A percentile compares a stretch with the other conserved stretches of the same genome.
Conservation (phyloP, 2,888 invertebrate genomes). For the Catotricha subobsoleta region DNA sequence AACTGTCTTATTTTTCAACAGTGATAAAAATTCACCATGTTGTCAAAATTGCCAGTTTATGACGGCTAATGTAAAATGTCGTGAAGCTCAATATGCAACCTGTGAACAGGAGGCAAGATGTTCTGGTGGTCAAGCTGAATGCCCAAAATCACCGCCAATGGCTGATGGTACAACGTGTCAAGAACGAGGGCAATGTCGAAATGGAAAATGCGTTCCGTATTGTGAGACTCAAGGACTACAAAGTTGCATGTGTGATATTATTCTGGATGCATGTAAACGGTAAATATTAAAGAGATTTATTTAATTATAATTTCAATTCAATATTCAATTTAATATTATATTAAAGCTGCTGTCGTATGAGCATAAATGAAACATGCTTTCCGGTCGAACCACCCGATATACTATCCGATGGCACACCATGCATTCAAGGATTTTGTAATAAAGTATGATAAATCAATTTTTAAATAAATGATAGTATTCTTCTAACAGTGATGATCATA, state of each 20-base stretch:
- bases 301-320: not conserved
- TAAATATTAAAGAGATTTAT: slow-evolving; percentile 10
- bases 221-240: slow-evolving; percentile 85
- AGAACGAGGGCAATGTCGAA: slow-evolving; percentile 76
- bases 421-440: slow-evolving; percentile 92
- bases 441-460: slow-evolving; percentile 37
- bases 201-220: slow-evolving; percentile 84
- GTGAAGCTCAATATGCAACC: slow-evolving; percentile 77
- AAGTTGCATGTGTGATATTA: slow-evolving; percentile 93
- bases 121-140: slow-evolving; percentile 63
- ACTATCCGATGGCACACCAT: slow-evolving; percentile 83
- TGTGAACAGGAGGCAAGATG: slow-evolving; percentile 84
- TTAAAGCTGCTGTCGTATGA: slow-evolving; percentile 64
- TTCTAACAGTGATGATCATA: too few relatives aligned
- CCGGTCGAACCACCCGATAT: slow-evolving; percentile 79
- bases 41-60: slow-evolving; percentile 84
- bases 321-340: not conserved
- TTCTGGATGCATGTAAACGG: slow-evolving; percentile 80
- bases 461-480: too few relatives aligned
- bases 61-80: slow-evolving; percentile 63
- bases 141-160: slow-evolving; percentile 74
- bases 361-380: slow-evolving; percentile 78
- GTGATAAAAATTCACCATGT: slow-evolving; percentile 92
- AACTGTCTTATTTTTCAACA: slow-evolving; percentile 22
- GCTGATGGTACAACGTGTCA: slow-evolving; percentile 74